Percentiles rank a stretch among this genome's conserved stretches.
These are phyloP conservation scores for Pyrgilauda ruficollis DNA, from an alignment of 2,113 vertebrate genomes.

Conservation along the genomic window DNA sequence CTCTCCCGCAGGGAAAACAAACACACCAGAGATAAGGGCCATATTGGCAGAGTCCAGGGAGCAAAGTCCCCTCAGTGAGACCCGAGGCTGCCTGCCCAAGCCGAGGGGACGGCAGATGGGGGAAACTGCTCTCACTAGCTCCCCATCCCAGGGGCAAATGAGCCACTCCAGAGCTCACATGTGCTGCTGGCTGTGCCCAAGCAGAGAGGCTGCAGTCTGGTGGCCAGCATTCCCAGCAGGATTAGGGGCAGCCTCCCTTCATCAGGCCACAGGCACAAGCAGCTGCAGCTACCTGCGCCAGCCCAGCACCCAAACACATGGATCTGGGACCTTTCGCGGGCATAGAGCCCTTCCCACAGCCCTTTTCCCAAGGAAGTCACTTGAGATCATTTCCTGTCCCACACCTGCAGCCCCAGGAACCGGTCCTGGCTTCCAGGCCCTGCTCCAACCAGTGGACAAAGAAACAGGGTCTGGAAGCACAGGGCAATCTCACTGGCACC, in stretches of 20 bases:
- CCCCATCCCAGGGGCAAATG: not conserved
- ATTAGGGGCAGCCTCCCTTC: not conserved
- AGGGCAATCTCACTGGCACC: not conserved
- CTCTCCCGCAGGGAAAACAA: constrained; percentile 39
- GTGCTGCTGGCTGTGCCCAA: not conserved
- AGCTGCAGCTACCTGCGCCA: not conserved
- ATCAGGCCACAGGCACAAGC: accelerated
- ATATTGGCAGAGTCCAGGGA: not conserved
- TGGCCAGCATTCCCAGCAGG: not conserved
- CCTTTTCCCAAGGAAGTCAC: not conserved
- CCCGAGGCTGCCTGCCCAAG: not conserved
- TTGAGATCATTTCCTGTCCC: not conserved
- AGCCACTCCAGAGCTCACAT: not conserved
- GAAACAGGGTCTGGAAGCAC: not conserved
- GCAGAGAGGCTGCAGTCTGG: accelerated
- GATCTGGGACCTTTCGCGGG: accelerated
- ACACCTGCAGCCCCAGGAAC: not conserved
- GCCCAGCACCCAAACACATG: accelerated
- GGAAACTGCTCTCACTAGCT: not conserved
- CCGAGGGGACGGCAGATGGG: accelerated
- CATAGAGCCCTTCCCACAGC: accelerated
- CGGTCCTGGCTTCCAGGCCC: accelerated
- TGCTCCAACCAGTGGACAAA: not conserved
- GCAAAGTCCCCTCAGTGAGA: constrained; percentile 52
- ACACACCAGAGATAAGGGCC: constrained; percentile 58